Evolutionary conservation across 2,888 invertebrate species (phyloP).

Genomic region (Clanis bilineata): DNA sequence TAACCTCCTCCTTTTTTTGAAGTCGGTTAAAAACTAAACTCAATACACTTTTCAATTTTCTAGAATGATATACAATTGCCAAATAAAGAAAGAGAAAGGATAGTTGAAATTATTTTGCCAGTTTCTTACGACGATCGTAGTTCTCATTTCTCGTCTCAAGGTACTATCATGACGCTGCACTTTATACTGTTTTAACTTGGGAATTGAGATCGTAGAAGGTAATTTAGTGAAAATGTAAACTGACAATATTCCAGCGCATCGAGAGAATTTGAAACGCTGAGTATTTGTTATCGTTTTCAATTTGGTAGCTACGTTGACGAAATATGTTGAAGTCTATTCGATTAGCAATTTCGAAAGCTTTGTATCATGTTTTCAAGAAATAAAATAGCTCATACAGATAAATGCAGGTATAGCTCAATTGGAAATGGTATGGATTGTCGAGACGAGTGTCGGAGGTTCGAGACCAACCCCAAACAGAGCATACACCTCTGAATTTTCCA

Average conservation of each 20-base stretch:
- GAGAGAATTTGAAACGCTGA: not conserved
- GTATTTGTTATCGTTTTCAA: conserved; percentile 7
- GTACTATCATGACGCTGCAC: not conserved
- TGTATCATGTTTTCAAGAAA: too few relatives aligned
- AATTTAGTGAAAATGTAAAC: not conserved
- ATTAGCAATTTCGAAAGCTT: not conserved
- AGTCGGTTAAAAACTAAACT: too few relatives aligned
- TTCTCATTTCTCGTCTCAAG: not conserved
- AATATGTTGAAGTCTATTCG: not conserved
- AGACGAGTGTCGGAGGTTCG: too few relatives aligned
- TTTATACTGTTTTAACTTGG: not conserved
- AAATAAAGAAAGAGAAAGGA: conserved; percentile 16
- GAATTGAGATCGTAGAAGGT: conserved; percentile 15
- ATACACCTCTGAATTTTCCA: too few relatives aligned
- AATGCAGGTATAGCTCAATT: too few relatives aligned
- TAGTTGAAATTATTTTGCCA: conserved; percentile 19
- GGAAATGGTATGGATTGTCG: too few relatives aligned
- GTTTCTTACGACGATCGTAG: not conserved
- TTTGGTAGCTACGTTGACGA: conserved; percentile 1
- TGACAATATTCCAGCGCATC: conserved; percentile 6
- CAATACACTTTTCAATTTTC: not conserved
- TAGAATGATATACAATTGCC: not conserved
- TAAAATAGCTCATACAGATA: too few relatives aligned
- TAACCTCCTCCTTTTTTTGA: too few relatives aligned
- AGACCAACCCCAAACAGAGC: too few relatives aligned